phyloP scores from a whole-genome alignment of 2,113 vertebrate species.

The Trochalopteron elliotii region DNA sequence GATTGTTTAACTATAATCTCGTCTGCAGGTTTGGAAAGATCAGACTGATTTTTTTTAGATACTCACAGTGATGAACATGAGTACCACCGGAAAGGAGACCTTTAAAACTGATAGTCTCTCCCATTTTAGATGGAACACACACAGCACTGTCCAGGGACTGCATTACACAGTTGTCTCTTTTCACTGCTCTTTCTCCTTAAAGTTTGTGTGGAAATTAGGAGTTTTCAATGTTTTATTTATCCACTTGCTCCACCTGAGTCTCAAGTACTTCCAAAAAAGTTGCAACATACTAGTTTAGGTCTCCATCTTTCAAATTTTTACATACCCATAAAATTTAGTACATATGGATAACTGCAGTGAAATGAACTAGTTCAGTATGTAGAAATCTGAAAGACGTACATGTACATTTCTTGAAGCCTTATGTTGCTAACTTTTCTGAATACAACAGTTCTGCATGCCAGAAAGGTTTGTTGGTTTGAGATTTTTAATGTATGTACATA shows the following conservation, averaged over 20 bases:
- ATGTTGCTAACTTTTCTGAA: neutral
- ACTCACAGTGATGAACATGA: neutral
- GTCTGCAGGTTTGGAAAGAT: neutral
- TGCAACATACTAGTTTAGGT: neutral
- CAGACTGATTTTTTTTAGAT: neutral
- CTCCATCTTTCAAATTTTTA: neutral
- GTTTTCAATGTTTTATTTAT: conserved; percentile 17
- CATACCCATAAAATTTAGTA: neutral
- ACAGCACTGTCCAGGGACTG: neutral
- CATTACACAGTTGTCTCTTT: neutral
- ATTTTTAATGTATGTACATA: neutral
- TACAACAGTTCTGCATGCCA: neutral
- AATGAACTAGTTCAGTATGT: neutral
- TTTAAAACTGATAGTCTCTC: neutral
- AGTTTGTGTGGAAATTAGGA: conserved; percentile 22
- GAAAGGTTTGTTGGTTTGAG: neutral
- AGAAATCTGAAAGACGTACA: neutral
- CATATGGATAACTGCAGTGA: neutral
- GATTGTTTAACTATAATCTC: neutral
- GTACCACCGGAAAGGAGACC: neutral
- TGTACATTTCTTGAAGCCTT: neutral
- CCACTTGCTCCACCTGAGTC: neutral
- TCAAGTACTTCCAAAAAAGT: neutral
- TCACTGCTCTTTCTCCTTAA: conserved; percentile 40
- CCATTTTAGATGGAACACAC: neutral